A percentile compares a stretch with the other conserved stretches of the same genome.
Conservation (phyloP, 2,797 vertebrate genomes). For the Podargus strigoides region DNA sequence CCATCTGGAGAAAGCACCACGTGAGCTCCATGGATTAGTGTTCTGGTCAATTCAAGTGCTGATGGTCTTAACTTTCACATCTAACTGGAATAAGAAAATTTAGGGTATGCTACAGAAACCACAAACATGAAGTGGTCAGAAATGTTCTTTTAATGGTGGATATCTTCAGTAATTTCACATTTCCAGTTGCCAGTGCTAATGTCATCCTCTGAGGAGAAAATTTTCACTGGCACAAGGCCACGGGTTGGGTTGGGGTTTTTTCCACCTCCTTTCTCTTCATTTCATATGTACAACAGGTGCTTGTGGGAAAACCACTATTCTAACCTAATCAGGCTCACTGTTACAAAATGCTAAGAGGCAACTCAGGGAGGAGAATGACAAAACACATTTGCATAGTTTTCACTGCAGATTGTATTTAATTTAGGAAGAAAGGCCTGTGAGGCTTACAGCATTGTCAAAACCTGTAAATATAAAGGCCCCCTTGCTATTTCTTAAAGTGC, state of each 20-base stretch:
- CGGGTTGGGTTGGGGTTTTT: background rate
- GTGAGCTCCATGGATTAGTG: background rate
- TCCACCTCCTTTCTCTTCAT: background rate
- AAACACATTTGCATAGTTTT: constrained; percentile 46
- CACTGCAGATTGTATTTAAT: constrained; percentile 49
- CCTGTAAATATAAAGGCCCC: constrained; percentile 25
- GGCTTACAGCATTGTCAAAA: constrained; percentile 13
- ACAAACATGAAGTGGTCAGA: background rate
- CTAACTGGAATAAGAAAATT: background rate
- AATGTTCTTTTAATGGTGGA: background rate
- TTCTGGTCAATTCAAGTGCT: background rate
- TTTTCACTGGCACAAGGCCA: background rate
- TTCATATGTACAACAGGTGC: background rate
- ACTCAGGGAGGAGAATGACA: constrained; percentile 23
- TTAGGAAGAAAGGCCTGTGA: constrained; percentile 24
- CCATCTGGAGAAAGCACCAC: background rate
- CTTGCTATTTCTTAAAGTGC: constrained; percentile 39
- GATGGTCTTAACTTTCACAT: background rate
- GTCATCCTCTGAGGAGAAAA: background rate
- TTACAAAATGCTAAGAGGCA: constrained; percentile 45
- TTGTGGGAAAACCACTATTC: background rate
- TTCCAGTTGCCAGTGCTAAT: background rate
- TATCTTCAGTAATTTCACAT: background rate
- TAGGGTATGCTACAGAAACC: background rate
- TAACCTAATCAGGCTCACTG: constrained; percentile 21